Conservation (phyloP, 2,113 vertebrate species). For the Hippoglossus stenolepis region DNA sequence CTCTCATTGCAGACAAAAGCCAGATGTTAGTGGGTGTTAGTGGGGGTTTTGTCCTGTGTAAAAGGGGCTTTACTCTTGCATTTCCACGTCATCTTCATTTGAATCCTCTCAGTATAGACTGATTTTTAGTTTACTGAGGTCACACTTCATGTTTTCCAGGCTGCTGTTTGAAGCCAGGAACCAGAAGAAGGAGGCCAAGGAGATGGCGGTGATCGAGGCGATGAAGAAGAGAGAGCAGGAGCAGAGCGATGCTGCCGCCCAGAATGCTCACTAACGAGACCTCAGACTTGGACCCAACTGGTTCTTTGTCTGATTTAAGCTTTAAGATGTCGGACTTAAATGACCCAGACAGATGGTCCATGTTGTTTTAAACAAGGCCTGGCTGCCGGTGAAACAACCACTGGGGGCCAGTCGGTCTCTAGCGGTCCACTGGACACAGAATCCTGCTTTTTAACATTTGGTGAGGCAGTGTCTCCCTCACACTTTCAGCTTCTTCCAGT, state of each 20-base stretch:
- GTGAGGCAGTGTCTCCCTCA: not conserved
- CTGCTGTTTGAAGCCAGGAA: conserved; percentile 96
- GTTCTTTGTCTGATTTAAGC: conserved; percentile 4
- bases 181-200: conserved; percentile 97
- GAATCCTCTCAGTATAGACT: not conserved
- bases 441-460: conserved; percentile 25
- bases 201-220: conserved; percentile 91
- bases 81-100: not conserved
- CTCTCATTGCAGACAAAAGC: too few species aligned
- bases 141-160: conserved; percentile 71
- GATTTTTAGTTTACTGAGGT: not conserved
- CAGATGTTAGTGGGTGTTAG: too few species aligned
- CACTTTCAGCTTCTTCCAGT: conserved; percentile 16
- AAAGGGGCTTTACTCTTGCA: too few species aligned
- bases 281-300: not conserved
- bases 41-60: too few species aligned
- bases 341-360: not conserved
- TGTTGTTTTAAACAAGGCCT: conserved; percentile 14
- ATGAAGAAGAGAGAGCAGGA: conserved; percentile 80
- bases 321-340: conserved; percentile 13
- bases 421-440: not conserved
- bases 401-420: not conserved
- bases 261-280: conserved; percentile 44
- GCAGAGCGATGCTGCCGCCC: conserved; percentile 47
- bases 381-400: not conserved